Evolutionary conservation across 92 coral and sea anemone genomes (phyloP).

Genomic region (Siderastrea radians): DNA sequence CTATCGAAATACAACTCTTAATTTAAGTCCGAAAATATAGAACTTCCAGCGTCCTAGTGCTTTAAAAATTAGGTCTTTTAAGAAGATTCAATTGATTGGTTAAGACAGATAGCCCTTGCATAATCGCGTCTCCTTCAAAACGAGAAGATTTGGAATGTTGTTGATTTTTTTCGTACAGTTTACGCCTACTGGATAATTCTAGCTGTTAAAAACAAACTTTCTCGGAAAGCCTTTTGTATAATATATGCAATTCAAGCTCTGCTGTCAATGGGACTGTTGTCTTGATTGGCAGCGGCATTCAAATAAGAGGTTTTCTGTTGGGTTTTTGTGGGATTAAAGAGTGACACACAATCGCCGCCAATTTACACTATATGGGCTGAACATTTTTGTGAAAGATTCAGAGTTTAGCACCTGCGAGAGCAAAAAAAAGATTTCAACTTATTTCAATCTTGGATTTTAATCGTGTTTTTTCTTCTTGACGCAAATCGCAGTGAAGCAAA

Average conservation of each 20-base stretch:
- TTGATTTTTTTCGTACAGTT: background rate
- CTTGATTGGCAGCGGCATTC: constrained; percentile 16
- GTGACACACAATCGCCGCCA: constrained; percentile 3
- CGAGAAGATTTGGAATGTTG: background rate
- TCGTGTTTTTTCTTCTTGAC: background rate
- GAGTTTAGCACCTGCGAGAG: constrained; percentile 20
- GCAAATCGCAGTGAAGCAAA: background rate
- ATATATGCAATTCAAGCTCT: background rate
- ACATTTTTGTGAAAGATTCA: background rate
- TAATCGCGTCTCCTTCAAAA: background rate
- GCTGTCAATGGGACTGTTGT: constrained; percentile 1
- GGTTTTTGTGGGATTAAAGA: constrained; percentile 10
- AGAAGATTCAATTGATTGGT: background rate
- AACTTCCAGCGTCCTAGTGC: background rate
- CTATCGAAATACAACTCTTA: background rate
- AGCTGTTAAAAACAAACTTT: constrained; percentile 16
- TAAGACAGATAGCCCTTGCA: background rate
- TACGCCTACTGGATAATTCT: background rate
- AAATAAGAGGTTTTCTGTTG: background rate
- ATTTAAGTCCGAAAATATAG: background rate
- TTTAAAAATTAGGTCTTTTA: background rate
- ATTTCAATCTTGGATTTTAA: background rate
- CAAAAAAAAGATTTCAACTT: background rate
- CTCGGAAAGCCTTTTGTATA: background rate
- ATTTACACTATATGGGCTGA: background rate